phyloP scores from a whole-genome alignment of 2,113 vertebrate genomes.

The Tetrao urogallus region DNA sequence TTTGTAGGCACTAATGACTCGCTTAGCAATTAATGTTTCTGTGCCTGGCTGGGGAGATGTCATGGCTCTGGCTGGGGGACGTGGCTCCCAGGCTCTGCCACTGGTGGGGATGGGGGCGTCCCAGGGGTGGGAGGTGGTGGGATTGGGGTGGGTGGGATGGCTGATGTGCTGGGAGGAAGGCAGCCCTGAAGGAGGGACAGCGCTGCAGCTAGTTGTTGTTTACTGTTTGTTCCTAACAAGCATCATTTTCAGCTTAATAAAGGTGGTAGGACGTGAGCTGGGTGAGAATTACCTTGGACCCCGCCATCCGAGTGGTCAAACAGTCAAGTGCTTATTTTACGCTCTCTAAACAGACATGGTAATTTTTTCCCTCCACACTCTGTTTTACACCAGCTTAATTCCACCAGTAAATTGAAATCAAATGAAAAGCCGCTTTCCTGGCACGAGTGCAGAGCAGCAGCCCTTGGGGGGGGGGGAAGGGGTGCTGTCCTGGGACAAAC shows the following conservation, averaged over 20 bases:
- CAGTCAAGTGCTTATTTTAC: not conserved
- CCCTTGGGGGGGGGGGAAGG: not conserved
- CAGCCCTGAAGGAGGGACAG: not conserved
- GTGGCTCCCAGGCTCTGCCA: no score
- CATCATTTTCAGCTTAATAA: conserved; percentile 17
- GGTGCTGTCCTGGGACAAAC: not conserved
- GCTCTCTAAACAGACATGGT: conserved; percentile 11
- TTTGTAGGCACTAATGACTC: conserved; percentile 60
- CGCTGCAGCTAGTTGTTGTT: not conserved
- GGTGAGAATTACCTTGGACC: not conserved
- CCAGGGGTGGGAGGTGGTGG: no score
- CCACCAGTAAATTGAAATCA: conserved; percentile 17
- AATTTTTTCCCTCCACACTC: not conserved
- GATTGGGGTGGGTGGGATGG: not conserved
- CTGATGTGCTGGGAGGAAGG: not conserved
- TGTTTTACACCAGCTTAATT: conserved; percentile 40
- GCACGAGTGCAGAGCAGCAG: rapidly evolving
- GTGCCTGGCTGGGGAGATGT: conserved; percentile 38
- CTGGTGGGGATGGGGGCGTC: not conserved
- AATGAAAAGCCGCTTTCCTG: not conserved
- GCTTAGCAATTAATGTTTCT: conserved; percentile 43
- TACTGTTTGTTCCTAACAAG: not conserved
- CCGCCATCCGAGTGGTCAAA: not conserved
- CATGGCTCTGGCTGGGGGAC: not conserved
- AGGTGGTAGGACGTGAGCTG: not conserved